These are phyloP conservation scores for Pangasius mekongensis DNA, from an alignment of 2,797 vertebrate genomes.

Conservation along the genomic window DNA sequence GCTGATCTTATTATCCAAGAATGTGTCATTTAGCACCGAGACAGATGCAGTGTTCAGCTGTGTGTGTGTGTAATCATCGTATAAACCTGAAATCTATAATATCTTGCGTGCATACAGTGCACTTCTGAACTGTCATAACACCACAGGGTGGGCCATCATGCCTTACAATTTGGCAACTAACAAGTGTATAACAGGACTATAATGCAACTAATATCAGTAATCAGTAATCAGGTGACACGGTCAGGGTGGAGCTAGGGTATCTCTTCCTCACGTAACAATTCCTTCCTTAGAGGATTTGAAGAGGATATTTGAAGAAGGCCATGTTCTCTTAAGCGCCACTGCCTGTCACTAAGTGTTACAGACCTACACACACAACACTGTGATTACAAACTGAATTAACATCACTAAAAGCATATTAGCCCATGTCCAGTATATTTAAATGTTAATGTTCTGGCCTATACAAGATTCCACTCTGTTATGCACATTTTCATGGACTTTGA, in stretches of 20 bases:
- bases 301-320: background rate
- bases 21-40: background rate
- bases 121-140: background rate
- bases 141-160: background rate
- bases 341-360: background rate
- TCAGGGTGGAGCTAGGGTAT: background rate
- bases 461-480: background rate
- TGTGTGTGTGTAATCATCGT: background rate
- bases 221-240: background rate
- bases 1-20: background rate
- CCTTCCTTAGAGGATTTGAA: background rate
- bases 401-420: background rate
- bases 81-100: background rate
- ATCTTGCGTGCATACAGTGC: background rate
- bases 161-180: background rate
- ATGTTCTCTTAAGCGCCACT: background rate
- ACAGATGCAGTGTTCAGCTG: background rate
- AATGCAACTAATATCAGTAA: too few relatives aligned
- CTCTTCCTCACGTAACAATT: background rate
- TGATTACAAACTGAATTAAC: background rate
- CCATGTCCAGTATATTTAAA: background rate
- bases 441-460: background rate
- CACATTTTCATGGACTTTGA: slow-evolving; percentile 1
- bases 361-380: background rate
- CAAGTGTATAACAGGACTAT: background rate